phyloP scores from a whole-genome alignment of 1,140 invertebrate genomes.

The Trichoplusia ni region DNA sequence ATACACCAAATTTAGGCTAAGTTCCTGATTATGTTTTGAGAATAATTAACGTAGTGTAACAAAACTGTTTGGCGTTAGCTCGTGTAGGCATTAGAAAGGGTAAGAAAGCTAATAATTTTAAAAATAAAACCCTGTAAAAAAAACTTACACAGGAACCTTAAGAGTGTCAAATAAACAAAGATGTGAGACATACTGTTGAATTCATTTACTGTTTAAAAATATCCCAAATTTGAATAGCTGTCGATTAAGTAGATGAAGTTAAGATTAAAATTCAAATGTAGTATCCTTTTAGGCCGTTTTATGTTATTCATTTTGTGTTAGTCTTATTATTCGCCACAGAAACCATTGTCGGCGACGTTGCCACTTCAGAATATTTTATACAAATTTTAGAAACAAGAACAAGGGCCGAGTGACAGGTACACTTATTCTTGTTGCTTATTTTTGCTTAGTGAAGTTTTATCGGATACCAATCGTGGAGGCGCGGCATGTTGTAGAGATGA shows the following conservation, averaged over 20 bases:
- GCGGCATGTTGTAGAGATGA: conserved; percentile 65
- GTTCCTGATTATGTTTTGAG: too few species aligned
- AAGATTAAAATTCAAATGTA: conserved; percentile 44
- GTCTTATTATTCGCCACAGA: conserved; percentile 60
- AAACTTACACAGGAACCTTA: too few species aligned
- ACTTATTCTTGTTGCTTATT: conserved; percentile 74
- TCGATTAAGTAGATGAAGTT: conserved; percentile 28
- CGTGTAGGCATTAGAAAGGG: too few species aligned
- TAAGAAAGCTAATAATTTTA: too few species aligned
- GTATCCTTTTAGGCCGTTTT: conserved; percentile 36
- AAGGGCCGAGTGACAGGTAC: conserved; percentile 76
- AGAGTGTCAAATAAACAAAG: too few species aligned
- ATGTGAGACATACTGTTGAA: too few species aligned
- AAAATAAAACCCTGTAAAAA: too few species aligned
- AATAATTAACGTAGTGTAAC: too few species aligned
- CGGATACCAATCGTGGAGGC: conserved; percentile 65
- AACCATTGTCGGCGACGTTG: conserved; percentile 62
- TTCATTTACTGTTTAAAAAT: too few species aligned
- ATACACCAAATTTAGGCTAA: too few species aligned
- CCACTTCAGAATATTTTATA: conserved; percentile 77
- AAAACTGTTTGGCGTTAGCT: too few species aligned
- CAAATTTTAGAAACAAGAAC: conserved; percentile 80
- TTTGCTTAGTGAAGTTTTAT: conserved; percentile 73
- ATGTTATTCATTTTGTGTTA: conserved; percentile 49
- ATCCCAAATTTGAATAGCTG: too few species aligned